phyloP scores from a whole-genome alignment of 2,888 invertebrate genomes.

The Eudasyphora cyanicolor region DNA sequence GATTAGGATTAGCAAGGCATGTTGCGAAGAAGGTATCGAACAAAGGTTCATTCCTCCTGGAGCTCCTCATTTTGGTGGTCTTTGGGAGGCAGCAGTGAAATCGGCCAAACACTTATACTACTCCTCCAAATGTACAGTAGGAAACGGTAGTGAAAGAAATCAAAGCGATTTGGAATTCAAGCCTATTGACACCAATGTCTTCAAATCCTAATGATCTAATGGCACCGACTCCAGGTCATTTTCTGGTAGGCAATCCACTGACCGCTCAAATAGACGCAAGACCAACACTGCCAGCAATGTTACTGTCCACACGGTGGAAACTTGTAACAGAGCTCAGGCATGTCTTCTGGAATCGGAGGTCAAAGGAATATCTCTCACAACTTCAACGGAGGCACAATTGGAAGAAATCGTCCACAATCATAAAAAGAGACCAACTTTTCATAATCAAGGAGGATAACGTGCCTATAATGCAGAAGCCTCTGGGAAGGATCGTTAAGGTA shows the following conservation, averaged over 20 bases:
- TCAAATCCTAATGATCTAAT: too few relatives aligned
- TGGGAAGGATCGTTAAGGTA: neutral
- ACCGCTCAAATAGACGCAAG: conserved; percentile 36
- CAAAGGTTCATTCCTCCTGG: conserved; percentile 13
- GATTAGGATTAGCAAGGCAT: too few relatives aligned
- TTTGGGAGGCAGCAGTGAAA: too few relatives aligned
- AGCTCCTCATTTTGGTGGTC: neutral
- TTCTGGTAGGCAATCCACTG: too few relatives aligned
- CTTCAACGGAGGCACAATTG: too few relatives aligned
- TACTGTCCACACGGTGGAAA: too few relatives aligned
- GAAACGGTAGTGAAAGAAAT: neutral
- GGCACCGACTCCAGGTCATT: too few relatives aligned
- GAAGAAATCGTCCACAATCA: too few relatives aligned
- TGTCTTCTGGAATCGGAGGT: too few relatives aligned
- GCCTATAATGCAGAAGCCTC: neutral
- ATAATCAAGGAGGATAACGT: conserved; percentile 26
- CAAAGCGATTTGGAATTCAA: conserved; percentile 2
- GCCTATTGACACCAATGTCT: neutral
- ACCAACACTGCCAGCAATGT: neutral
- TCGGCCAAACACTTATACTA: neutral
- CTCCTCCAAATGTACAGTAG: neutral
- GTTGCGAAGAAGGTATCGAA: too few relatives aligned
- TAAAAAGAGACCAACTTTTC: neutral
- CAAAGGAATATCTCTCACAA: too few relatives aligned
- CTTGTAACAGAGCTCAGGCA: neutral